These are phyloP conservation scores for Stenchaetothrips biformis DNA, from an alignment of 2,888 invertebrate species.

Conservation along the genomic window DNA sequence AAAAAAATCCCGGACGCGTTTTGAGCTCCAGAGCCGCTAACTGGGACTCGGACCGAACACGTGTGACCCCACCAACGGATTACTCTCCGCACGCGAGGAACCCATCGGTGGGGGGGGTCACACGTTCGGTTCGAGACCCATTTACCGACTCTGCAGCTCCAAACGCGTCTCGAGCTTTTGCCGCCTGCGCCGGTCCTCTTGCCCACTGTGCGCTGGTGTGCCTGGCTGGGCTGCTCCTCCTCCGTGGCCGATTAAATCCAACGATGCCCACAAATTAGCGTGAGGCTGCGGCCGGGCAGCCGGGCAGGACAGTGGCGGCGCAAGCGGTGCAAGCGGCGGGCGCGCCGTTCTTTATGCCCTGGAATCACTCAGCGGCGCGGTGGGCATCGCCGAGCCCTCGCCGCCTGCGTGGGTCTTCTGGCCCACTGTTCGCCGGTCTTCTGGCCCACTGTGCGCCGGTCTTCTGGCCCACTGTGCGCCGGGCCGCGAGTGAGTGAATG, in stretches of 20 bases:
- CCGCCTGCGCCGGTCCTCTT: too few relatives aligned
- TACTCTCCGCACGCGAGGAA: too few relatives aligned
- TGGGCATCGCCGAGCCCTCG: neutral
- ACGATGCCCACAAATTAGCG: constrained; percentile 18
- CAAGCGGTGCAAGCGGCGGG: neutral
- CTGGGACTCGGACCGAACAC: too few relatives aligned
- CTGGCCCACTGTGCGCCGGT: neutral
- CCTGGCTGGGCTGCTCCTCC: neutral
- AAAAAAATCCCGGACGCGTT: too few relatives aligned
- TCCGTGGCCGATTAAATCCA: constrained; percentile 12
- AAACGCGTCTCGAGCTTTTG: too few relatives aligned
- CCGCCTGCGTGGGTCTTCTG: neutral
- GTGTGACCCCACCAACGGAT: too few relatives aligned
- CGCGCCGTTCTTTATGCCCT: neutral
- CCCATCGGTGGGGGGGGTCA: too few relatives aligned
- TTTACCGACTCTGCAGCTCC: too few relatives aligned
- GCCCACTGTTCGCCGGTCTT: neutral
- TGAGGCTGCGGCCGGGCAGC: neutral
- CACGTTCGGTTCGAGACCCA: too few relatives aligned
- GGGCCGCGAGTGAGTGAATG: neutral
- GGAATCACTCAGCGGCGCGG: constrained; percentile 1
- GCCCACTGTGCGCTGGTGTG: too few relatives aligned
- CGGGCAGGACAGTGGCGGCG: neutral
- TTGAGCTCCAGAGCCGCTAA: too few relatives aligned
- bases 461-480: too few relatives aligned